Conservation (phyloP, 1,140 invertebrate genomes). For the Bombyx mandarina region DNA sequence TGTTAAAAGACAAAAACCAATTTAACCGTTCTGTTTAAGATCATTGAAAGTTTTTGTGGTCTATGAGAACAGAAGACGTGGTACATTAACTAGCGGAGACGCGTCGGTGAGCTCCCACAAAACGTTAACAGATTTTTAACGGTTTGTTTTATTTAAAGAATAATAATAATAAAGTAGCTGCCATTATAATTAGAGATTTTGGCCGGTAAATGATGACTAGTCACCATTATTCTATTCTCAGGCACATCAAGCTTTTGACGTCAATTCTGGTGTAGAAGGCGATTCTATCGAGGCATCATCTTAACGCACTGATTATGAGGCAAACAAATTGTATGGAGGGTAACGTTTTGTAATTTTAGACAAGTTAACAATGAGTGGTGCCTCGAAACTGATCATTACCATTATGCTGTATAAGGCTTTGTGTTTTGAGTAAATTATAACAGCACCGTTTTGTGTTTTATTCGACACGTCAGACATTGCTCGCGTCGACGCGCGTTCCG, state of each 20-base stretch:
- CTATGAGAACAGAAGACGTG: constrained; percentile 40
- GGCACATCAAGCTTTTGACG: constrained; percentile 34
- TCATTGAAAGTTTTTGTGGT: constrained; percentile 48
- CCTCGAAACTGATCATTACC: constrained; percentile 64
- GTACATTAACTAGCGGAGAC: constrained; percentile 42
- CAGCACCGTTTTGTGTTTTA: constrained; percentile 54
- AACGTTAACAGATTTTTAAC: constrained; percentile 59
- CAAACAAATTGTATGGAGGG: constrained; percentile 61
- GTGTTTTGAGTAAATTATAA: constrained; percentile 71
- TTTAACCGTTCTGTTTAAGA: constrained; percentile 50
- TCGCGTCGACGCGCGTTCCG: constrained; percentile 26
- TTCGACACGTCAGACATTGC: constrained; percentile 38
- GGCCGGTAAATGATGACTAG: constrained; percentile 45
- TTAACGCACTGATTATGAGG: constrained; percentile 51
- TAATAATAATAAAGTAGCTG: constrained; percentile 22
- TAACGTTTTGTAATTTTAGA: constrained; percentile 55
- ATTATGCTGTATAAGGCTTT: constrained; percentile 67
- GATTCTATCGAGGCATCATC: constrained; percentile 29
- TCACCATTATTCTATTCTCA: constrained; percentile 43
- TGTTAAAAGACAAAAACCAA: constrained; percentile 46
- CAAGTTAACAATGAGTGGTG: constrained; percentile 61
- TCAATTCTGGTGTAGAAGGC: constrained; percentile 28
- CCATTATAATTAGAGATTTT: constrained; percentile 55
- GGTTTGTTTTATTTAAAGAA: constrained; percentile 51
- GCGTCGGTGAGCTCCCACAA: constrained; percentile 46